phyloP scores from a whole-genome alignment of 2,113 vertebrate species.

The Hypocryptadius cinnamomeus region DNA sequence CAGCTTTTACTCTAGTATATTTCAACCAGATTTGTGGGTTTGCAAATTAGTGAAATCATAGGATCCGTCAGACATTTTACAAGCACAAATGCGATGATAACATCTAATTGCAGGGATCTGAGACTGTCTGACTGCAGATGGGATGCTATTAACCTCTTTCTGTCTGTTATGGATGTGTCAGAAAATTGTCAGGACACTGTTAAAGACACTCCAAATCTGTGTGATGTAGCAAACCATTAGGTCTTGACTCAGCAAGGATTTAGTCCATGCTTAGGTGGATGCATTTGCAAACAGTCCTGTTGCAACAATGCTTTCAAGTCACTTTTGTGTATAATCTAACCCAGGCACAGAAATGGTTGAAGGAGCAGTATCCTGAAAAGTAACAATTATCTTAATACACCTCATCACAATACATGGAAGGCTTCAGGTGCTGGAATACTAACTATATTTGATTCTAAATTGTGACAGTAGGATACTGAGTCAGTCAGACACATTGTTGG shows the following conservation, averaged over 20 bases:
- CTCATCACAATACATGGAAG: background rate
- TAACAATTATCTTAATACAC: background rate
- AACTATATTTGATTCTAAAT: background rate
- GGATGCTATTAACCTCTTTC: conserved; percentile 13
- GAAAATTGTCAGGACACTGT: background rate
- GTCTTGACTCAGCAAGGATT: background rate
- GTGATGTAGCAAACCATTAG: background rate
- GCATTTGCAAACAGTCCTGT: background rate
- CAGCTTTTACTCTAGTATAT: background rate
- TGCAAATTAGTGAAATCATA: conserved; percentile 49
- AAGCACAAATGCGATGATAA: conserved; percentile 21
- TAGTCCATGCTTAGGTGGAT: background rate
- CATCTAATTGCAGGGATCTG: conserved; percentile 46
- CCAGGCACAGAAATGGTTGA: background rate
- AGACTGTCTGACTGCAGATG: conserved; percentile 44
- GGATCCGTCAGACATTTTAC: conserved; percentile 28
- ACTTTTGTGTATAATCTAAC: background rate
- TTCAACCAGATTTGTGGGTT: conserved; percentile 13
- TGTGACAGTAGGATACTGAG: background rate
- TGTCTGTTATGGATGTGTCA: background rate
- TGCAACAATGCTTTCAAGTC: background rate
- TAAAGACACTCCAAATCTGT: background rate
- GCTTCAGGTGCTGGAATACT: background rate
- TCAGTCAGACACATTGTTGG: background rate
- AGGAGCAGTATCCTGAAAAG: background rate